These are phyloP conservation scores for Drosophila willistoni DNA, from an alignment of 1,140 invertebrate species.

Conservation along the genomic window DNA sequence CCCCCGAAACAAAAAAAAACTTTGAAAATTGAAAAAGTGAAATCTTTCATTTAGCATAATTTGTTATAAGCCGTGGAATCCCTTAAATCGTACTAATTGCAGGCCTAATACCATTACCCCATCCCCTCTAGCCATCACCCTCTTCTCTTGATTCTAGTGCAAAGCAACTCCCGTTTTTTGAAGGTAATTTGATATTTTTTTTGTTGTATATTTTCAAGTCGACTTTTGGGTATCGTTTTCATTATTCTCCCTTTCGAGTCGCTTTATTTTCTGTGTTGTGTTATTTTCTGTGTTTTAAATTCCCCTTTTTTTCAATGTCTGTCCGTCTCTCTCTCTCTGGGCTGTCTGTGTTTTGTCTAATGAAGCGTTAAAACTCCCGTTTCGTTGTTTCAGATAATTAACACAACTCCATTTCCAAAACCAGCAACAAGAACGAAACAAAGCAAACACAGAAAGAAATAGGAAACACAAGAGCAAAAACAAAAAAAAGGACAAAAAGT, in stretches of 20 bases:
- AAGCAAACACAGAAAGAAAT: not conserved
- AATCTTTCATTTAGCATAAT: constrained; percentile 7
- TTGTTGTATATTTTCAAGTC: constrained; percentile 18
- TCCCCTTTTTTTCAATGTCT: constrained; percentile 11
- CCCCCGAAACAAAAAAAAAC: not conserved
- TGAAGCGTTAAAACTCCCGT: constrained; percentile 72
- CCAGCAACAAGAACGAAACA: constrained; percentile 15
- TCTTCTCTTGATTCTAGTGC: constrained; percentile 21
- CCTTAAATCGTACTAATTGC: constrained; percentile 55
- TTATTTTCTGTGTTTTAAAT: not conserved
- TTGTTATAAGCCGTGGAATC: constrained; percentile 19
- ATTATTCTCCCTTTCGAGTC: constrained; percentile 21
- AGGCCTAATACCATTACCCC: constrained; percentile 31
- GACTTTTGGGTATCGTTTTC: constrained; percentile 53
- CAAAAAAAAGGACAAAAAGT: constrained; percentile 1
- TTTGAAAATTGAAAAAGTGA: constrained; percentile 10
- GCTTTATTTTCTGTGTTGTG: not conserved
- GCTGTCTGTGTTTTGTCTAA: constrained; percentile 53
- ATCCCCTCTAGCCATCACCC: constrained; percentile 5
- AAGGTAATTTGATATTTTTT: constrained; percentile 63
- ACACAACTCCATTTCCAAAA: constrained; percentile 64
- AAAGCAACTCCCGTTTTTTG: constrained; percentile 24
- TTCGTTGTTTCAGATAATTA: constrained; percentile 69
- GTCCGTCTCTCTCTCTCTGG: not conserved
- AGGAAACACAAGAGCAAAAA: not conserved